Evolutionary conservation across 2,797 vertebrate genomes (phyloP), one percentile per base, ranked within the genome.

Genomic region (Enoplosus armatus): DNA sequence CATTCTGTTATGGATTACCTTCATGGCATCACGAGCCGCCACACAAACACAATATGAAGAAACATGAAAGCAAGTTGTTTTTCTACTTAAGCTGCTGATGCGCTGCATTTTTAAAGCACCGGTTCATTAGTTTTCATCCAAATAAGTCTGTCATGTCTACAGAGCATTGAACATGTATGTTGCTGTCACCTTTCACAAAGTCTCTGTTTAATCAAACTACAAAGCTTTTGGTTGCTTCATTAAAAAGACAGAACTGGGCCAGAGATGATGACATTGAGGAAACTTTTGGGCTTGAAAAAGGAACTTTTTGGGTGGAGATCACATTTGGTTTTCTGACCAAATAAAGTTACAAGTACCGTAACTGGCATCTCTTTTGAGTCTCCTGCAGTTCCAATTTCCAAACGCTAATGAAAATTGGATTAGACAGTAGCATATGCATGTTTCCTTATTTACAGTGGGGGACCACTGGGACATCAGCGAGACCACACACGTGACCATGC

Each of bases 201-300:
- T 70, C 67, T 64, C 80, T 22, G 78, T 92, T 91, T 92, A 86
- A 90, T 90, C 90, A 92, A 80, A 91, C 88, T 93, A 83, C 86
- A 93, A 93, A 92, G 91, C 68, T 24, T 87, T 55, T 3, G 35
- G 62, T 77, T 54, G 61, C 72, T 89, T 90, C 82, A 53, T 88
- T 91, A 77, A 84, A 84, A 84, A 88, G 85, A 88, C 85, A 89
- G 80, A 89, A 83, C 84, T 82, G 59, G 84, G 91, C 82, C 82
- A 73, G 60, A 81, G 79, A 90, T 81, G 89, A 92, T 85, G 90
- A 78, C 87, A 83, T 37, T 45, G 47, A 76, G 79, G 65, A 88
- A 89, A 87, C 26, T 79, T 79, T 69, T n/a, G 50, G 58, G 62
- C 58, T 74, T 71, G 54, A 85, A 79, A 70, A 71, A 82, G 54